Evolutionary conservation across 2,113 vertebrate genomes (phyloP).

Genomic region (Chaenogobius annularis): DNA sequence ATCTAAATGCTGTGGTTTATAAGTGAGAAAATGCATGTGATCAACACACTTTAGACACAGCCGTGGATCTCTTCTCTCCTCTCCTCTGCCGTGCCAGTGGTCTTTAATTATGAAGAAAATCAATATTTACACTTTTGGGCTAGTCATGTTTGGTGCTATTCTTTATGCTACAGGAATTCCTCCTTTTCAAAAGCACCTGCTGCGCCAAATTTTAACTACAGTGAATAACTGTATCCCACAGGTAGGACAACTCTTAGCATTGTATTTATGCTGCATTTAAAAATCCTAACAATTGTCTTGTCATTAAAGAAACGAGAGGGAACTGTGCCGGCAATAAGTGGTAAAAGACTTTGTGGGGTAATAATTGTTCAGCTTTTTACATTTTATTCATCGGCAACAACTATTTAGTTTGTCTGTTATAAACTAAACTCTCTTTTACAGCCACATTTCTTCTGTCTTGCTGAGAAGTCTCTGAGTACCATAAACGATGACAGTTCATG

Average conservation of each 20-base stretch:
- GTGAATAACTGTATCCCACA: fast-evolving
- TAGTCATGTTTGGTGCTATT: slow-evolving; percentile 3
- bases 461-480: neutral
- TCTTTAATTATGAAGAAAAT: slow-evolving; percentile 51
- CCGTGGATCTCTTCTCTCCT: slow-evolving; percentile 8
- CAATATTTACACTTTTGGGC: neutral
- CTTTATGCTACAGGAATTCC: slow-evolving; percentile 1
- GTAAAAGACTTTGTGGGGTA: slow-evolving; percentile 22
- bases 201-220: fast-evolving
- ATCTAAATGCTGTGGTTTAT: slow-evolving; percentile 9
- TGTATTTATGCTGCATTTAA: neutral
- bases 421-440: slow-evolving; percentile 19
- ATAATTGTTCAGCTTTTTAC: slow-evolving; percentile 5
- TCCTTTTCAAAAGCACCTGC: fast-evolving
- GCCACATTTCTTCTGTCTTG: neutral
- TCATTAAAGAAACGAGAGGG: neutral
- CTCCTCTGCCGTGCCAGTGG: slow-evolving; percentile 8
- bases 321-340: fast-evolving
- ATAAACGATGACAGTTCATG: fast-evolving
- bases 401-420: neutral
- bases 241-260: slow-evolving; percentile 32
- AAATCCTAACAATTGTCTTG: slow-evolving; percentile 18
- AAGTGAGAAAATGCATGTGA: slow-evolving; percentile 14
- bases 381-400: neutral
- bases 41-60: neutral